phyloP scores from a whole-genome alignment of 2,888 invertebrate species.

The Anoncus sp. region DNA sequence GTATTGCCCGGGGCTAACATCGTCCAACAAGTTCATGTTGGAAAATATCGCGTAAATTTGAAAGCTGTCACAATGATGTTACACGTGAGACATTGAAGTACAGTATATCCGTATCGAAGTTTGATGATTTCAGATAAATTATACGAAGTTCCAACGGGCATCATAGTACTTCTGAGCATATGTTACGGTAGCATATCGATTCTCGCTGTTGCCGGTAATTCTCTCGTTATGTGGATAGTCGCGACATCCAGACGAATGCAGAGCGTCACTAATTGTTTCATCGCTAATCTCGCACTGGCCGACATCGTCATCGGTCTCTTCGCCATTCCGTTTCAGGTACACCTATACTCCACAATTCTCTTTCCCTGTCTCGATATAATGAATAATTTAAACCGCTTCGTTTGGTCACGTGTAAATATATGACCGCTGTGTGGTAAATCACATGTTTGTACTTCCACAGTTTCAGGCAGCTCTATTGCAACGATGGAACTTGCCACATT shows the following conservation, averaged over 20 bases:
- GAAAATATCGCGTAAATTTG: no score
- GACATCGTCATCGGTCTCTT: conserved; percentile 95
- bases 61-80: not conserved
- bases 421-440: not conserved
- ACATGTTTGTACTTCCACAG: conserved; percentile 82
- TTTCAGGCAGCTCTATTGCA: conserved; percentile 95
- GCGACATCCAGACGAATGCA: conserved; percentile 91
- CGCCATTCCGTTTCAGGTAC: conserved; percentile 91
- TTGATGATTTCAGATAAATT: conserved; percentile 84
- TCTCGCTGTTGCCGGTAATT: conserved; percentile 92
- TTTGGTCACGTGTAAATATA: not conserved
- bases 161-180: conserved; percentile 90
- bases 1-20: no score
- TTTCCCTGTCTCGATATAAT: not conserved
- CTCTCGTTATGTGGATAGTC: conserved; percentile 94
- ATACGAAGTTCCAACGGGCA: conserved; percentile 90
- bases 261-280: conserved; percentile 94
- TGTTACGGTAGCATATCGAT: conserved; percentile 93
- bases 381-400: not conserved
- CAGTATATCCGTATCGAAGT: not conserved
- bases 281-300: conserved; percentile 93
- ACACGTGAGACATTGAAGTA: not conserved
- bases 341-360: not conserved
- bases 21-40: no score
- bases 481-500: conserved; percentile 93